phyloP scores from a whole-genome alignment of 2,888 invertebrate genomes.

The Dryadula phaetusa region DNA sequence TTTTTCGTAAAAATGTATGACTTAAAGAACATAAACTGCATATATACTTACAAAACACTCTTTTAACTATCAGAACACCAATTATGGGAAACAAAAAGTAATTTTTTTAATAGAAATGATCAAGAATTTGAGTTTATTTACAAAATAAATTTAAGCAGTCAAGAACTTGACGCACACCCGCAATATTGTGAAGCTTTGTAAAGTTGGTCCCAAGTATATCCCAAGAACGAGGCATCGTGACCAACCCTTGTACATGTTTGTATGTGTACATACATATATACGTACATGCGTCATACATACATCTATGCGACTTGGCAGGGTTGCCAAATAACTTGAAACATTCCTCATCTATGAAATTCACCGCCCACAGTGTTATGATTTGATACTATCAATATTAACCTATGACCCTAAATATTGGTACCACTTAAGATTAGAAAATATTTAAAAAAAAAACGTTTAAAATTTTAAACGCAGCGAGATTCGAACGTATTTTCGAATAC shows the following conservation, averaged over 20 bases:
- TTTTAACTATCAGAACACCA: no score
- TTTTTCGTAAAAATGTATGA: no score
- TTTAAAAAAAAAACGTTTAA: no score
- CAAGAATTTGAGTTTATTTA: no score
- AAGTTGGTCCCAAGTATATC: neutral
- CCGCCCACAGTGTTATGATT: neutral
- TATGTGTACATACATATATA: neutral
- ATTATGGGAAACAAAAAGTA: no score
- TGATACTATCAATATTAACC: neutral
- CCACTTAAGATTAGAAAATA: no score
- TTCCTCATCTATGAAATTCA: conserved; percentile 3
- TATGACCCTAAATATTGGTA: neutral
- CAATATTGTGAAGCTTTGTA: neutral
- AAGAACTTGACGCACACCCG: neutral
- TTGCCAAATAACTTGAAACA: conserved; percentile 13
- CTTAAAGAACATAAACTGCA: no score
- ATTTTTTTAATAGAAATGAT: no score
- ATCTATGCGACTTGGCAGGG: neutral
- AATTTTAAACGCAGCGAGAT: no score
- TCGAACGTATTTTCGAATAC: no score
- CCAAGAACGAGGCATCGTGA: neutral
- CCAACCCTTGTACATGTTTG: neutral
- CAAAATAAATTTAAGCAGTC: no score
- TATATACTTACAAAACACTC: no score
- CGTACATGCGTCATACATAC: neutral